phyloP scores from a whole-genome alignment of 2,888 invertebrate species.

The Watsonalla cultraria region DNA sequence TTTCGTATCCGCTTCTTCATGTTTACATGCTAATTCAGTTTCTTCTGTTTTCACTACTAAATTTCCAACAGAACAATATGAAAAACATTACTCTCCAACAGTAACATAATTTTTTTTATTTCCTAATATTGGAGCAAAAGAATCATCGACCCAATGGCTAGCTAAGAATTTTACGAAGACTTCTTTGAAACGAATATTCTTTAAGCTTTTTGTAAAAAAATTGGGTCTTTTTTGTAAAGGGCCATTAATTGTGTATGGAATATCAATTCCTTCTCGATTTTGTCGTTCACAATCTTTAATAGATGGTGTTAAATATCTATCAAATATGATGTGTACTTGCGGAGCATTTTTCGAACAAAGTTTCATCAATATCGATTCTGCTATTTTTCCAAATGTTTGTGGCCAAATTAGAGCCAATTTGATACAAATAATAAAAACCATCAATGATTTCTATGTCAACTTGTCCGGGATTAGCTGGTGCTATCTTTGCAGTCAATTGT shows the following conservation, averaged over 20 bases:
- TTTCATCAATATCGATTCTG: conserved; percentile 19
- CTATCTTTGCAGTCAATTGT: conserved; percentile 3
- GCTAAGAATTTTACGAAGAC: conserved; percentile 28
- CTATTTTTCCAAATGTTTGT: conserved; percentile 27
- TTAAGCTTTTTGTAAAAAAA: conserved; percentile 27
- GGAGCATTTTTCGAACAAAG: conserved; percentile 9
- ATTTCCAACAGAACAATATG: conserved; percentile 6
- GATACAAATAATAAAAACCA: conserved; percentile 25
- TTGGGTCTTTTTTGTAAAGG: conserved; percentile 25
- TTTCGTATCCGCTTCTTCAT: conserved; percentile 8
- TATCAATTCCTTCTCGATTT: conserved; percentile 10
- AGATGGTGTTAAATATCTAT: conserved; percentile 32
- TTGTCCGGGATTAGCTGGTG: conserved; percentile 4
- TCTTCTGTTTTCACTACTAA: conserved; percentile 6
- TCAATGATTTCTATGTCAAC: conserved; percentile 26
- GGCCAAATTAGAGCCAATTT: conserved; percentile 23
- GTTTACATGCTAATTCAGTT: conserved; percentile 5
- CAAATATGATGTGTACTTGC: conserved; percentile 21
- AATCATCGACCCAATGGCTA: conserved; percentile 26
- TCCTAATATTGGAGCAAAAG: conserved; percentile 17
- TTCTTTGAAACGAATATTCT: conserved; percentile 34
- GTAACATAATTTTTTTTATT: conserved; percentile 12
- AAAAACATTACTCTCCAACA: conserved; percentile 7
- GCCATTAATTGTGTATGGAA: conserved; percentile 12
- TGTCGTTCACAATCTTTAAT: conserved; percentile 35